Evolutionary conservation across 30 jellyfish, hydroid and myxozoan species (phyloP).

Genomic region (Hydra vulgaris): DNA sequence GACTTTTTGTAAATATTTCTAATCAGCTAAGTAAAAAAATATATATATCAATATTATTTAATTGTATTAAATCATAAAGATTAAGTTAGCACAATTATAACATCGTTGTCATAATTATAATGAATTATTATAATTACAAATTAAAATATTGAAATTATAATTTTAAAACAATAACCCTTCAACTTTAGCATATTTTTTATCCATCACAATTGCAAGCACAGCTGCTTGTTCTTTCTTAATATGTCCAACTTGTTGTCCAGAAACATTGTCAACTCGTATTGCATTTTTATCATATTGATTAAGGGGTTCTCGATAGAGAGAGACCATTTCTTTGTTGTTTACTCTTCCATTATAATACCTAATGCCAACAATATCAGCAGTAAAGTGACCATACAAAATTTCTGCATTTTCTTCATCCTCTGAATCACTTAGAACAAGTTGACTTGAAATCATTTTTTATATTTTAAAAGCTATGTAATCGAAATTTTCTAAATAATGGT

Average conservation of each 20-base stretch:
- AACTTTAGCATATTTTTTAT: constrained; percentile 36
- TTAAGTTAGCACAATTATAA: no score
- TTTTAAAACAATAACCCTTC: constrained; percentile 54
- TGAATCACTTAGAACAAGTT: not conserved
- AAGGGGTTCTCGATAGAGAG: constrained; percentile 46
- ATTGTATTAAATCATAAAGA: no score
- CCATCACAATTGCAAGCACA: constrained; percentile 37
- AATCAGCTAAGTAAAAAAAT: no score
- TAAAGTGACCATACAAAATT: constrained; percentile 39
- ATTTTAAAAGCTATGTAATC: no score
- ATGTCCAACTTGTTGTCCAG: constrained; percentile 68
- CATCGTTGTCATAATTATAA: no score
- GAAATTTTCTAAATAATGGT: no score
- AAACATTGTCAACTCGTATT: constrained; percentile 53
- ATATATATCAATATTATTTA: no score
- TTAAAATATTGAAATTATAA: no score
- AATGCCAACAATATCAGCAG: constrained; percentile 55
- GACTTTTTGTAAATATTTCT: no score
- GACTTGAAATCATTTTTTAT: no score
- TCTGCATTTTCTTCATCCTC: constrained; percentile 39
- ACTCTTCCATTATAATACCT: constrained; percentile 57
- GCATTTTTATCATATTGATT: constrained; percentile 60
- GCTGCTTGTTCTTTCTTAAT: constrained; percentile 61
- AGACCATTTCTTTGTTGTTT: constrained; percentile 55
- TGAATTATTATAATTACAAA: no score